Conservation (phyloP, 1,140 invertebrate species). For the Gryon sp. region DNA sequence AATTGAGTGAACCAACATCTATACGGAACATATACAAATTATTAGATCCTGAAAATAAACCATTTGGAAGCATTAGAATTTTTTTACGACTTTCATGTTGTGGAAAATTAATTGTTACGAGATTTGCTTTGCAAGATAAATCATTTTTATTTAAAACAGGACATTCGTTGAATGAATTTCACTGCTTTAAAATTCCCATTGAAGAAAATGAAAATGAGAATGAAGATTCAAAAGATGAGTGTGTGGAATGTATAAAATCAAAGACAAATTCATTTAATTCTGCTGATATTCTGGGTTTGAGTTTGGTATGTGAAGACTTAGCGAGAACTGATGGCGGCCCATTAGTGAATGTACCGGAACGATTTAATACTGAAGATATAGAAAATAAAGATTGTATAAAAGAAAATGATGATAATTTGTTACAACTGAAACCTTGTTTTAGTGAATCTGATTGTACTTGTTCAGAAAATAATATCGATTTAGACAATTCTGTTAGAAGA, state of each 20-base stretch:
- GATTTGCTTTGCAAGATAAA: constrained; percentile 60
- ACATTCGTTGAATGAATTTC: constrained; percentile 64
- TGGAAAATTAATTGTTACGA: constrained; percentile 65
- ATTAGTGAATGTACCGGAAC: constrained; percentile 59
- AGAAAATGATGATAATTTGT: constrained; percentile 54
- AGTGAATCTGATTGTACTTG: constrained; percentile 18
- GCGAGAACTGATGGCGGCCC: constrained; percentile 33
- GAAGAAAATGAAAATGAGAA: neutral
- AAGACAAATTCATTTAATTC: constrained; percentile 1
- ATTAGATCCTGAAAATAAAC: constrained; percentile 18
- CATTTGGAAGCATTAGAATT: constrained; percentile 57
- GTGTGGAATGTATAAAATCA: neutral
- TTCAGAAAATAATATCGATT: constrained; percentile 2
- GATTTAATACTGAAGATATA: constrained; percentile 62
- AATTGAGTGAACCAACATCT: constrained; percentile 27
- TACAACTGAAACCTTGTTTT: constrained; percentile 8
- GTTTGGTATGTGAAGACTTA: constrained; percentile 52
- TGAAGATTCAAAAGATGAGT: too few species aligned
- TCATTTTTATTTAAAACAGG: constrained; percentile 66
- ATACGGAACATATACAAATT: constrained; percentile 62
- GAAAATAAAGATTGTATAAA: constrained; percentile 27
- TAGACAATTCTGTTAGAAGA: constrained; percentile 7
- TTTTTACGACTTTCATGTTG: constrained; percentile 64
- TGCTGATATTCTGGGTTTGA: constrained; percentile 39
- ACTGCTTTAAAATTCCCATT: constrained; percentile 44